Evolutionary conservation across 2,888 invertebrate genomes (phyloP).

Genomic region (Cyclophora albipunctata): DNA sequence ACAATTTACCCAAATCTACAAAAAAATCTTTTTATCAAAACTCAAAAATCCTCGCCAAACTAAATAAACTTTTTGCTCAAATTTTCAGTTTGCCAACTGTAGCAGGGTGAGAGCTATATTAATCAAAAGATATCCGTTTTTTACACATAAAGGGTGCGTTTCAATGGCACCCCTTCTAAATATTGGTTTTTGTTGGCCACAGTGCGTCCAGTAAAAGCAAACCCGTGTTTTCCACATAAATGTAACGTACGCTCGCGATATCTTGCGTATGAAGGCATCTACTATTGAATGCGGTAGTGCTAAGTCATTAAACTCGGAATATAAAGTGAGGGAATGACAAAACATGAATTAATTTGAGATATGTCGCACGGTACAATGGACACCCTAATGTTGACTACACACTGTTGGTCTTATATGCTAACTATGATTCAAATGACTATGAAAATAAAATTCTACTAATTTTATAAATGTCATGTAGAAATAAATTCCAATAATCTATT

Average conservation of each 20-base stretch:
- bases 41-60: too few relatives aligned
- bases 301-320: conserved; percentile 67
- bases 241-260: conserved; percentile 52
- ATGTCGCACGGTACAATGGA: conserved; percentile 68
- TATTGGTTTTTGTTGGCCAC: conserved; percentile 68
- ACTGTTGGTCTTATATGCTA: conserved; percentile 20
- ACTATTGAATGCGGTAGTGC: conserved; percentile 64
- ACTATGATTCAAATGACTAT: conserved; percentile 5
- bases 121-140: conserved; percentile 69
- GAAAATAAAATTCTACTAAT: background rate
- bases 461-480: background rate
- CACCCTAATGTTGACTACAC: conserved; percentile 41
- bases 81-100: conserved; percentile 13
- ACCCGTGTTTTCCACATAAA: conserved; percentile 68
- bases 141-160: conserved; percentile 62
- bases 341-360: conserved; percentile 74
- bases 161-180: conserved; percentile 69
- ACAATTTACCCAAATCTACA: too few relatives aligned
- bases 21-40: too few relatives aligned
- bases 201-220: conserved; percentile 69
- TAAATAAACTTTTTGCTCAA: background rate
- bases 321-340: conserved; percentile 73
- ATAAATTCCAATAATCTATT: too few relatives aligned
- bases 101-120: conserved; percentile 39
- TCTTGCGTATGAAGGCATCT: conserved; percentile 53